phyloP scores from a whole-genome alignment of 2,888 invertebrate genomes.

The Anticlea derivata region DNA sequence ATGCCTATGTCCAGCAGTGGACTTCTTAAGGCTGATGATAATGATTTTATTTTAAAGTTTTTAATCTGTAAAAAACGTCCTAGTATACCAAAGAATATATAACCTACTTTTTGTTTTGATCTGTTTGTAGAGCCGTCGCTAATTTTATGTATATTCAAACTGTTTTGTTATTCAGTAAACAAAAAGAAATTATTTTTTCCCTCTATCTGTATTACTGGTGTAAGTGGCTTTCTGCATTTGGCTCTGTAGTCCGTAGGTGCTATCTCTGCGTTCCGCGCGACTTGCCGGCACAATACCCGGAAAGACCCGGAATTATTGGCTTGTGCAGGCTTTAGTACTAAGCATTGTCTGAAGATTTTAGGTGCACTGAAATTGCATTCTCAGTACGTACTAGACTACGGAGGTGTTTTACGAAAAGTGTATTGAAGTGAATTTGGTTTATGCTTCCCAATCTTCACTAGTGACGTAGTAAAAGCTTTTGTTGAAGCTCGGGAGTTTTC shows the following conservation, averaged over 20 bases:
- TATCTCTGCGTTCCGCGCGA: conserved; percentile 52
- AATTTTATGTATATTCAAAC: no score
- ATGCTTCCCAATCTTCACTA: background rate
- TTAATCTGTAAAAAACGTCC: no score
- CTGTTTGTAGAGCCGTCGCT: background rate
- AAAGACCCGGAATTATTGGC: conserved; percentile 49
- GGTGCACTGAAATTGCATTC: background rate
- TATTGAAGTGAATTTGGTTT: conserved; percentile 3
- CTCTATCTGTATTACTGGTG: conserved; percentile 25
- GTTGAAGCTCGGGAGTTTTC: background rate
- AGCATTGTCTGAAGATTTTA: conserved; percentile 15
- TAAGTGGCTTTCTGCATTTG: conserved; percentile 27
- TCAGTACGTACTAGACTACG: background rate
- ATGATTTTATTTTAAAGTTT: no score
- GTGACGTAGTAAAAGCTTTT: conserved; percentile 1
- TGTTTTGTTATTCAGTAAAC: conserved; percentile 7
- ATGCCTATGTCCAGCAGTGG: no score
- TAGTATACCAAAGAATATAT: no score
- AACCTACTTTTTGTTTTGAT: no score
- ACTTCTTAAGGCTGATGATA: no score
- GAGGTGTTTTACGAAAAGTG: background rate
- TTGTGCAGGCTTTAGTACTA: conserved; percentile 23
- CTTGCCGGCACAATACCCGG: conserved; percentile 41
- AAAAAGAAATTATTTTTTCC: conserved; percentile 2
- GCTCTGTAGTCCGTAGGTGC: conserved; percentile 36